phyloP scores from a whole-genome alignment of 2,888 invertebrate species.

The Dicycla oo region DNA sequence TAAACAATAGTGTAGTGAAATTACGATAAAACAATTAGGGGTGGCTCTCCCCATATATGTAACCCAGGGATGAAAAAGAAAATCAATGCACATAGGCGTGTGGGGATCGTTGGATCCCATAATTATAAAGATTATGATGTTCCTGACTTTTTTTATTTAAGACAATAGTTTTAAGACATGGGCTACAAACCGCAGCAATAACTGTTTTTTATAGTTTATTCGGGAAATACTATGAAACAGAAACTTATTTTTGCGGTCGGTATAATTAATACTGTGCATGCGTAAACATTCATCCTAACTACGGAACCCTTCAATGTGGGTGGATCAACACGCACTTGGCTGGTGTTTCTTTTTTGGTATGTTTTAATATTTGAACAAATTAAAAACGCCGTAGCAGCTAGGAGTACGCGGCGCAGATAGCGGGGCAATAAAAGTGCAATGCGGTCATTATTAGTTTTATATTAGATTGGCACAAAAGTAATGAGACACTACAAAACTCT shows the following conservation, averaged over 20 bases:
- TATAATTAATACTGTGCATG: background rate
- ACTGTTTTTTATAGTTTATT: background rate
- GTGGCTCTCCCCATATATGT: background rate
- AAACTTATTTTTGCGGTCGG: background rate
- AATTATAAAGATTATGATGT: background rate
- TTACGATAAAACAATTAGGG: background rate
- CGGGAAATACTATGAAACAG: background rate
- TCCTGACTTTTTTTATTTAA: background rate
- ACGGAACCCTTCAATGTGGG: background rate
- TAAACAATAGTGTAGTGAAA: background rate
- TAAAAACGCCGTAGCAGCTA: slow-evolving; percentile 23
- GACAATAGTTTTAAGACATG: background rate
- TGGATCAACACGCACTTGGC: background rate
- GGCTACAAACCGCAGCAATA: background rate
- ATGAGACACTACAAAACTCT: too few species aligned
- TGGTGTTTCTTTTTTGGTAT: background rate
- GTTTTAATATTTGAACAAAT: background rate
- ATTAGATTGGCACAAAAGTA: too few species aligned
- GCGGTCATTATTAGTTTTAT: slow-evolving; percentile 7
- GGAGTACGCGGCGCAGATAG: slow-evolving; percentile 33
- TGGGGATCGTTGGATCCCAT: background rate
- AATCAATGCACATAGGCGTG: background rate
- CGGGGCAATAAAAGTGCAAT: background rate
- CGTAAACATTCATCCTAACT: background rate
- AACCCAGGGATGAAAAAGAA: background rate